Percentiles rank a stretch among this genome's conserved stretches.
These are phyloP conservation scores for Psephotus haematonotus DNA, from an alignment of 2,113 vertebrate species.

Conservation along the genomic window DNA sequence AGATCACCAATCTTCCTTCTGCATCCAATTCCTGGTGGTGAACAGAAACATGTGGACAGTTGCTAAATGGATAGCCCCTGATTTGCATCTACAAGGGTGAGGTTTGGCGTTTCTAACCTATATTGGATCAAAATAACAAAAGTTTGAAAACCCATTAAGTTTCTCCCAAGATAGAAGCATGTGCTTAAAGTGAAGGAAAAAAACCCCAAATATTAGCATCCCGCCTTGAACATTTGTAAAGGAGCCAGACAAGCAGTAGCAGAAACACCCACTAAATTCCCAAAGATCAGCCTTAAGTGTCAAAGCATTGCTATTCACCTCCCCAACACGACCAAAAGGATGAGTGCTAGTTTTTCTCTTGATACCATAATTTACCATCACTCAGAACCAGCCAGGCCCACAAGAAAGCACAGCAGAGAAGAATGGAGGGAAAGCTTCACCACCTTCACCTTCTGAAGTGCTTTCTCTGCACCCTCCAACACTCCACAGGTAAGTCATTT, in stretches of 20 bases:
- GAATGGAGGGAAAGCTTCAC: background rate
- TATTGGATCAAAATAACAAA: background rate
- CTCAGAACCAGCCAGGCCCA: background rate
- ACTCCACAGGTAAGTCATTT: background rate
- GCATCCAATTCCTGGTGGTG: fast-evolving
- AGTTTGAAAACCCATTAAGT: background rate
- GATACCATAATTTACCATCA: background rate
- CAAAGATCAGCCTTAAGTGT: background rate
- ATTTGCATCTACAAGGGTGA: background rate
- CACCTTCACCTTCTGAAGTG: background rate
- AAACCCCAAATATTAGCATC: fast-evolving
- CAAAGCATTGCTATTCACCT: background rate
- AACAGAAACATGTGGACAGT: background rate
- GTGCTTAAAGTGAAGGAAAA: background rate
- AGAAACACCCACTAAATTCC: background rate
- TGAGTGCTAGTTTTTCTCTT: background rate
- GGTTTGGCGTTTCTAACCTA: background rate
- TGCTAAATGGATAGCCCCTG: background rate
- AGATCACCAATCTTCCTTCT: background rate
- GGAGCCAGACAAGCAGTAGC: background rate
- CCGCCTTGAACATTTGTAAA: background rate
- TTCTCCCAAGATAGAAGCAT: background rate
- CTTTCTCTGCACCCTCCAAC: background rate
- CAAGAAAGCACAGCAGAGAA: background rate
- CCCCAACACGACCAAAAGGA: background rate